Conservation (phyloP, 2,113 vertebrate species). For the Suricata suricatta region DNA sequence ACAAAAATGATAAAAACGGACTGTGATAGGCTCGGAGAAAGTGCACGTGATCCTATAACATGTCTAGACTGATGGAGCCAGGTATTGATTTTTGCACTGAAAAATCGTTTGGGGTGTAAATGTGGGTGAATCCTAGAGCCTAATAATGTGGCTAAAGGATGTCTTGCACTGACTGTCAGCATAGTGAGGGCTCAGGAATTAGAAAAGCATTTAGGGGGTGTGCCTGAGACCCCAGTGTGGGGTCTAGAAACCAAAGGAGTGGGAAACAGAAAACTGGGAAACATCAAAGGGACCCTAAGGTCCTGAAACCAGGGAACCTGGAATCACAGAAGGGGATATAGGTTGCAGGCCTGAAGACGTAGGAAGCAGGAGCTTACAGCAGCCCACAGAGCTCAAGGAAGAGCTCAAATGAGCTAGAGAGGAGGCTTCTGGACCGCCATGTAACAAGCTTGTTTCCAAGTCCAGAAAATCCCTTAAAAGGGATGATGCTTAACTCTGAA, state of each 20-base stretch:
- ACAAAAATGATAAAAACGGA: slow-evolving; percentile 21
- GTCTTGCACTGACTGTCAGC: background rate
- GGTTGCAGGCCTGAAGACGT: background rate
- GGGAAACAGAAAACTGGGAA: background rate
- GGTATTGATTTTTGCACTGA: background rate
- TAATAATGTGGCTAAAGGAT: background rate
- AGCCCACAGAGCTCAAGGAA: background rate
- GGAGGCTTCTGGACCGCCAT: background rate
- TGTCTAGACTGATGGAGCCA: background rate
- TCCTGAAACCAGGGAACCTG: background rate
- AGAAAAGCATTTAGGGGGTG: background rate
- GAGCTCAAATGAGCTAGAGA: background rate
- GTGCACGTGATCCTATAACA: background rate
- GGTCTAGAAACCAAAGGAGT: background rate
- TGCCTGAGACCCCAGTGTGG: background rate
- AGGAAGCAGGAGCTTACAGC: background rate
- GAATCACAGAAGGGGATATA: background rate
- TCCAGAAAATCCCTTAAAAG: background rate
- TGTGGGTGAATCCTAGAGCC: background rate
- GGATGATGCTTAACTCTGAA: background rate
- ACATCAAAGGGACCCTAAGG: too few species aligned
- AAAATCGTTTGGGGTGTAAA: background rate
- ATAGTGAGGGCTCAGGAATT: background rate
- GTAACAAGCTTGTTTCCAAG: background rate
- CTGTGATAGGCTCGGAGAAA: background rate